phyloP scores from a whole-genome alignment of 2,113 vertebrate genomes.

The Otus sunia region DNA sequence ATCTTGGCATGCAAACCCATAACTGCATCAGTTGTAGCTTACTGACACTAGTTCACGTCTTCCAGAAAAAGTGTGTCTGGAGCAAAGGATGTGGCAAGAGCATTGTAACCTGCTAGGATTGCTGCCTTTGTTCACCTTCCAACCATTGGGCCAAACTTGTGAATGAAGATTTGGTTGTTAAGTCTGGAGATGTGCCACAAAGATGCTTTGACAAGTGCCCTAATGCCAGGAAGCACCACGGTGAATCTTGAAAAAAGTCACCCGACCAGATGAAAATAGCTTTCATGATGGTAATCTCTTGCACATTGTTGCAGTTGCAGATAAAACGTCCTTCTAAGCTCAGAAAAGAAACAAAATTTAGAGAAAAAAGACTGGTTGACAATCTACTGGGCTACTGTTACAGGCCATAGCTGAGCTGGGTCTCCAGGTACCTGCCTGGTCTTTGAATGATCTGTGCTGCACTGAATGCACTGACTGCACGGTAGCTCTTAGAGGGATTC shows the following conservation, averaged over 20 bases:
- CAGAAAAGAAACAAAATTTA: neutral
- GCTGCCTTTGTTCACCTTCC: neutral
- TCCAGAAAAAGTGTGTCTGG: neutral
- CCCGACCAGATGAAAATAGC: neutral
- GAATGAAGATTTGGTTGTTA: neutral
- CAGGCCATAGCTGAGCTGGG: neutral
- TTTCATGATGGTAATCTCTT: neutral
- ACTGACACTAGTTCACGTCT: neutral
- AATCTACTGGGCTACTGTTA: neutral
- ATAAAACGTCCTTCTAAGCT: neutral
- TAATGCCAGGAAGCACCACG: neutral
- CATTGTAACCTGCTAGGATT: neutral
- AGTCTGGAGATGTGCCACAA: neutral
- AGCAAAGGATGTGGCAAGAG: neutral
- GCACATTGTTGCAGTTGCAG: neutral
- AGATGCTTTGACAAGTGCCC: neutral
- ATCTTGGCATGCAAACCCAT: neutral
- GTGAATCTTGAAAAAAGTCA: neutral
- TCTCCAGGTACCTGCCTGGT: neutral
- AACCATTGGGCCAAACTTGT: neutral
- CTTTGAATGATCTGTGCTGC: neutral
- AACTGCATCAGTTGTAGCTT: neutral
- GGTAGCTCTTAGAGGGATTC: neutral
- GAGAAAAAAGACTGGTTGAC: neutral
- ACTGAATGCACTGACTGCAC: neutral